A percentile compares a stretch with the other conserved stretches of the same genome.
Conservation (phyloP, 2,113 vertebrate genomes). For the Grammomys surdaster region DNA sequence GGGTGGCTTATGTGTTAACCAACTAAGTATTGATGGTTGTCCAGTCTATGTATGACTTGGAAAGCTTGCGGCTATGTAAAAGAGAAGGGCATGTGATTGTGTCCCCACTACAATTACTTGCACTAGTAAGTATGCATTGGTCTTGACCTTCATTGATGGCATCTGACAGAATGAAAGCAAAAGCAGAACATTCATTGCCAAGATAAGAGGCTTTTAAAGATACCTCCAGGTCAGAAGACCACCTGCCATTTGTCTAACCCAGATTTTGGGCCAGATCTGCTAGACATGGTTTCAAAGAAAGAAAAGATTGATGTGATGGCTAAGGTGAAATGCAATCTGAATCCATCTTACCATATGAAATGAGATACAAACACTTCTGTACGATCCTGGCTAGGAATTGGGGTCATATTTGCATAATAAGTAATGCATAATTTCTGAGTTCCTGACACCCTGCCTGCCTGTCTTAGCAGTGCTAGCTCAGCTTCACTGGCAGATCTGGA, state of each 20-base stretch:
- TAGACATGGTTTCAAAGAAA: not conserved
- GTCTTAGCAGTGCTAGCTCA: not conserved
- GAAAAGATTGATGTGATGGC: slow-evolving; percentile 6
- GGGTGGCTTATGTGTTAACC: not conserved
- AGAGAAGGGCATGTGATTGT: not conserved
- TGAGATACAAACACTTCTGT: not conserved
- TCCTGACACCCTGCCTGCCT: not conserved
- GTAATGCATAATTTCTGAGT: slow-evolving; percentile 28
- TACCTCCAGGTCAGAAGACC: not conserved
- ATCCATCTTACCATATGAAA: not conserved
- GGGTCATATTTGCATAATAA: not conserved
- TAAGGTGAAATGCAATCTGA: slow-evolving; percentile 1
- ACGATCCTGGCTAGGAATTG: slow-evolving; percentile 8
- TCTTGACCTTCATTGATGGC: not conserved
- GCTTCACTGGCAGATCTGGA: not conserved
- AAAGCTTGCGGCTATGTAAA: not conserved
- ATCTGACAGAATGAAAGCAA: not conserved
- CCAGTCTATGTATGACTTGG: not conserved
- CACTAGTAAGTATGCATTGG: not conserved
- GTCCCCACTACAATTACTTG: not conserved
- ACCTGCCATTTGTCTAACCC: not conserved
- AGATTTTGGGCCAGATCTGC: not conserved
- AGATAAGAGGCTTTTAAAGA: not conserved
- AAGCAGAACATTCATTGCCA: not conserved
- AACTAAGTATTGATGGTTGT: not conserved